A percentile compares a stretch with the other conserved stretches of the same genome.
phyloP scores from a whole-genome alignment of 2,113 vertebrate genomes.

The Oenanthe melanoleuca region DNA sequence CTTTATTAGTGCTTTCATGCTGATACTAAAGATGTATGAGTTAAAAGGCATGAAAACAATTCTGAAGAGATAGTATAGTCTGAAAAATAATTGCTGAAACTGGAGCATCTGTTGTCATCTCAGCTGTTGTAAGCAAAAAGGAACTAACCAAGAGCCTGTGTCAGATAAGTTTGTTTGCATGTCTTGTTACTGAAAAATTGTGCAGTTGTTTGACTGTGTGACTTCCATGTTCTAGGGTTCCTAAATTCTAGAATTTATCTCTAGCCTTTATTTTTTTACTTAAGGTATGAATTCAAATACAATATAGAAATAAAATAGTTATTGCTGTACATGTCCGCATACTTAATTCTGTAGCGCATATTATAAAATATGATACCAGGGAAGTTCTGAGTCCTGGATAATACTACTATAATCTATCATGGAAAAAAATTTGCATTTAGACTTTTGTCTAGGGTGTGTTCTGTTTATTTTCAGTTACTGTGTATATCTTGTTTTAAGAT shows the following conservation, averaged over 20 bases:
- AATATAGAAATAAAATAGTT: neutral
- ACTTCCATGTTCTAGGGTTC: neutral
- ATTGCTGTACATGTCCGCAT: neutral
- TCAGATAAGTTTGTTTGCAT: neutral
- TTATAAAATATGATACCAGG: neutral
- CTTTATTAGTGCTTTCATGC: neutral
- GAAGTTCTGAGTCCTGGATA: neutral
- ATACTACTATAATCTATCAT: neutral
- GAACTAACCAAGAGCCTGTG: neutral
- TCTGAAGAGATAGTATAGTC: neutral
- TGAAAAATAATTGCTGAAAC: neutral
- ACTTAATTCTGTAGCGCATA: neutral
- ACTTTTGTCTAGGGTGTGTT: neutral
- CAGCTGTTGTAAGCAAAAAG: neutral
- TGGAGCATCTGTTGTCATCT: neutral
- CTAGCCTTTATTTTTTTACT: neutral
- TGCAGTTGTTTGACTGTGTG: neutral
- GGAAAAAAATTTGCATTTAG: neutral
- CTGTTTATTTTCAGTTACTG: neutral
- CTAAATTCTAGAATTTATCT: neutral
- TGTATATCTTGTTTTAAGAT: neutral
- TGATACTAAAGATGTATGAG: neutral
- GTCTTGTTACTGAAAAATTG: neutral
- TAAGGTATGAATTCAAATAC: neutral
- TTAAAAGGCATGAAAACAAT: neutral